Conservation (phyloP, 2,888 invertebrate species). For the Conops quadrifasciatus region DNA sequence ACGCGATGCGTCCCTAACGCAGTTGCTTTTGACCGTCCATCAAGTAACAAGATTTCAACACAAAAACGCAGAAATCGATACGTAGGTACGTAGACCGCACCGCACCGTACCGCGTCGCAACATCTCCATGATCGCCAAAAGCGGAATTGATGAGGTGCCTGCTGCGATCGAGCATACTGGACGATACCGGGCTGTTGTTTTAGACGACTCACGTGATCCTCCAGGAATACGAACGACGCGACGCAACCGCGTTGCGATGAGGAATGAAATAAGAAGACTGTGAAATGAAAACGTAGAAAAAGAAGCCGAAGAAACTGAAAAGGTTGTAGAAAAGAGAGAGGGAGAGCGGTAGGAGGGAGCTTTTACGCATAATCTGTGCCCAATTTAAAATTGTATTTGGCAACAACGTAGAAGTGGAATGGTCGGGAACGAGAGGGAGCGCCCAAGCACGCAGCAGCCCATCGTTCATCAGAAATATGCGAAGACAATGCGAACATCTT, state of each 20-base stretch:
- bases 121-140: conserved; percentile 25
- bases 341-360: background rate
- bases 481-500: conserved; percentile 7
- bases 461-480: conserved; percentile 18
- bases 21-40: background rate
- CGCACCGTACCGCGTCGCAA: background rate
- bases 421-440: background rate
- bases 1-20: background rate
- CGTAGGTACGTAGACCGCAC: background rate
- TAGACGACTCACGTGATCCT: conserved; percentile 16
- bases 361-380: conserved; percentile 39
- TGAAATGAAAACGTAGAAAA: background rate
- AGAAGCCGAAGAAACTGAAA: background rate
- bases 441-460: too few species aligned
- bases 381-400: conserved; percentile 46
- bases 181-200: background rate
- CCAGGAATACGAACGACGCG: conserved; percentile 20
- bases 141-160: conserved; percentile 34
- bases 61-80: conserved; percentile 33
- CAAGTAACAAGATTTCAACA: conserved; percentile 27
- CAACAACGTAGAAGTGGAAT: conserved; percentile 20
- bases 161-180: conserved; percentile 17
- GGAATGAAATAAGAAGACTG: background rate
- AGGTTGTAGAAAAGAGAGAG: background rate
- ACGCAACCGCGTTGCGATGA: background rate